These are phyloP conservation scores for Dryobota labecula DNA, from an alignment of 2,888 invertebrate genomes.

Conservation along the genomic window DNA sequence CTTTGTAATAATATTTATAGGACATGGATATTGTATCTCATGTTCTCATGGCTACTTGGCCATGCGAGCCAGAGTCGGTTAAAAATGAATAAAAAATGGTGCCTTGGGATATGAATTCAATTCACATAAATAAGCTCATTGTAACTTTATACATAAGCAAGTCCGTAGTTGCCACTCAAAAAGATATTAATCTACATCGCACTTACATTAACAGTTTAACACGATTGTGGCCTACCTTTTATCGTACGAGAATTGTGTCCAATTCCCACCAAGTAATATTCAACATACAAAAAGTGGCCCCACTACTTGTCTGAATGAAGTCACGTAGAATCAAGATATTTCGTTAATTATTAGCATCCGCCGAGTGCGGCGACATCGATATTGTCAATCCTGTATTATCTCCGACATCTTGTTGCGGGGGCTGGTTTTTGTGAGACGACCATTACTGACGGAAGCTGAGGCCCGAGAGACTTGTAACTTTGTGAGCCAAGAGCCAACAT, in stretches of 20 bases:
- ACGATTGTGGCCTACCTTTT: slow-evolving; percentile 35
- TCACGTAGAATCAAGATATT: slow-evolving; percentile 68
- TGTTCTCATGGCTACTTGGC: not conserved
- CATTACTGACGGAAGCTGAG: slow-evolving; percentile 79
- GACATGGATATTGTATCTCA: not conserved
- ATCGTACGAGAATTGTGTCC: slow-evolving; percentile 40
- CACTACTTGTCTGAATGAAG: slow-evolving; percentile 48
- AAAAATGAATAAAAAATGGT: slow-evolving; percentile 5
- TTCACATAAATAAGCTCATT: slow-evolving; percentile 22
- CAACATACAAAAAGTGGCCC: slow-evolving; percentile 53
- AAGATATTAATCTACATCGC: slow-evolving; percentile 21
- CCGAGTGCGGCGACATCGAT: slow-evolving; percentile 64
- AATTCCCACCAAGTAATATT: slow-evolving; percentile 54
- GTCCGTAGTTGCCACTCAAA: slow-evolving; percentile 11
- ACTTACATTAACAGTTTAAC: slow-evolving; percentile 31
- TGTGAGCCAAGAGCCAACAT: slow-evolving; percentile 54
- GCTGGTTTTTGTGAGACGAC: slow-evolving; percentile 79
- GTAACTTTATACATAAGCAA: slow-evolving; percentile 1
- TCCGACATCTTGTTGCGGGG: slow-evolving; percentile 70
- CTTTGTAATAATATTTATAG: not conserved
- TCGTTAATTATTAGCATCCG: slow-evolving; percentile 73
- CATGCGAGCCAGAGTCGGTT: not conserved
- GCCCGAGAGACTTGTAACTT: slow-evolving; percentile 53
- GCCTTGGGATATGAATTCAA: slow-evolving; percentile 12
- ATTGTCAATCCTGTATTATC: slow-evolving; percentile 71